Evolutionary conservation across 2,797 vertebrate species (phyloP).

Genomic region (Squalus acanthias): DNA sequence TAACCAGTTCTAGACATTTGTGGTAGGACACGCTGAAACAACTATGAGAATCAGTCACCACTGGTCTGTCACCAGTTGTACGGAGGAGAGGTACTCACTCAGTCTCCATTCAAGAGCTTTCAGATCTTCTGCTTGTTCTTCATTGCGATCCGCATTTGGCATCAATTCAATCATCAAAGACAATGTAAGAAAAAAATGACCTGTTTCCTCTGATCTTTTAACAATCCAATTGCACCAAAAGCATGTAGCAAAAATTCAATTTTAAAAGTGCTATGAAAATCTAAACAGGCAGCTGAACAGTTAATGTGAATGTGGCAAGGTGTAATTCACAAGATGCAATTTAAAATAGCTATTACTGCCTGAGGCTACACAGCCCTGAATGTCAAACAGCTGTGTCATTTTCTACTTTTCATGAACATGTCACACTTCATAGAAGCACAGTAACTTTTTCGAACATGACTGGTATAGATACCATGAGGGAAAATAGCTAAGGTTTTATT

Average conservation of each 20-base stretch:
- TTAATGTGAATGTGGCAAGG: slow-evolving; percentile 44
- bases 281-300: slow-evolving; percentile 37
- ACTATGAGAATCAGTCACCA: not conserved
- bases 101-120: not conserved
- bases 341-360: slow-evolving; percentile 58
- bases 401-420: slow-evolving; percentile 48
- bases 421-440: slow-evolving; percentile 49
- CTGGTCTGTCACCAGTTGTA: not conserved
- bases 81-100: not conserved
- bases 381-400: slow-evolving; percentile 57
- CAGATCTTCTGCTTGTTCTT: not conserved
- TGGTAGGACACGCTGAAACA: too few relatives aligned
- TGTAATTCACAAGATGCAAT: slow-evolving; percentile 56
- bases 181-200: slow-evolving; percentile 1
- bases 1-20: not conserved
- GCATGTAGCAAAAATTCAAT: slow-evolving; percentile 22
- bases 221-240: not conserved
- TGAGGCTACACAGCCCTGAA: slow-evolving; percentile 52
- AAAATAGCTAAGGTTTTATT: slow-evolving; percentile 23
- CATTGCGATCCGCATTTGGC: not conserved
- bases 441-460: slow-evolving; percentile 48
- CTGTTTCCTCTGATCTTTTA: slow-evolving; percentile 32
- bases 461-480: not conserved
- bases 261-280: slow-evolving; percentile 31
- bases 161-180: slow-evolving; percentile 30